Conservation (phyloP, 1,140 invertebrate genomes). For the Diachasma alloeum region DNA sequence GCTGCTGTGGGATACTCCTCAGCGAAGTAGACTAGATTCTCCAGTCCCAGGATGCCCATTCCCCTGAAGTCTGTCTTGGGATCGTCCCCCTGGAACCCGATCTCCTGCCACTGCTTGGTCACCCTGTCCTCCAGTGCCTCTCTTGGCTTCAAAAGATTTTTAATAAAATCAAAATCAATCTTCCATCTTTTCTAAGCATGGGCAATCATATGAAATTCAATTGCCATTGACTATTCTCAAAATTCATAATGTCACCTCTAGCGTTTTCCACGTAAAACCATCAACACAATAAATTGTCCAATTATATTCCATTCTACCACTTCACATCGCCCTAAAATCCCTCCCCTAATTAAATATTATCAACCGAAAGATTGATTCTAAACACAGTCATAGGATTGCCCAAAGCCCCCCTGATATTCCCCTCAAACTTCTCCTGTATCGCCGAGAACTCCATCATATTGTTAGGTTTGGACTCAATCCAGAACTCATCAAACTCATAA, state of each 20-base stretch:
- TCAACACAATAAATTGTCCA: too few relatives aligned
- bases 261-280: too few relatives aligned
- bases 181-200: too few relatives aligned
- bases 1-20: conserved; percentile 81
- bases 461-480: conserved; percentile 88
- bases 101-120: conserved; percentile 93
- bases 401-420: conserved; percentile 71
- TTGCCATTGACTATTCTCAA: too few relatives aligned
- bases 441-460: conserved; percentile 95
- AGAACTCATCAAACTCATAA: conserved; percentile 92
- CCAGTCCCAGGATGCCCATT: conserved; percentile 94
- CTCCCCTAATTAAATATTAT: conserved; percentile 65
- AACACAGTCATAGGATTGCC: conserved; percentile 73
- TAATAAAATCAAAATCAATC: too few relatives aligned
- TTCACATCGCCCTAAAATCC: neutral
- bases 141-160: conserved; percentile 78
- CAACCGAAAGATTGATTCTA: conserved; percentile 77
- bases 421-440: conserved; percentile 86
- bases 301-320: too few relatives aligned
- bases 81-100: conserved; percentile 95
- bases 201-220: too few relatives aligned
- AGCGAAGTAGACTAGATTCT: conserved; percentile 92
- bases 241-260: too few relatives aligned
- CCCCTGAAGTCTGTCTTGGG: conserved; percentile 97
- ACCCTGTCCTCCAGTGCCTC: conserved; percentile 74